Conservation (phyloP, 2,888 invertebrate genomes). For the Belgica antarctica region DNA sequence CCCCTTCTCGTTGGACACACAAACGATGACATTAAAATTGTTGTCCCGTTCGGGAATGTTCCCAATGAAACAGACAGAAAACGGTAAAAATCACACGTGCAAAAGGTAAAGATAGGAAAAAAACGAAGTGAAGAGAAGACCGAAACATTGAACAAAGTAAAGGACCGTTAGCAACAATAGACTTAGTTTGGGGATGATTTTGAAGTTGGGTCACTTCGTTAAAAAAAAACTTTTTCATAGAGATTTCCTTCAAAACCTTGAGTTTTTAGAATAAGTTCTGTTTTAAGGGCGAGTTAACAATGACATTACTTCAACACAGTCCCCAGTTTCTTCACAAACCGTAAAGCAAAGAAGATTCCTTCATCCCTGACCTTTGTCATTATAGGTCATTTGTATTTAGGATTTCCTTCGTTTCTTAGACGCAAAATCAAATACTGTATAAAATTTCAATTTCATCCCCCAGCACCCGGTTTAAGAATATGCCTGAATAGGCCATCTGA, state of each 20-base stretch:
- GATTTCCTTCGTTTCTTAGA: constrained; percentile 34
- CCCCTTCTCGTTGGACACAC: constrained; percentile 19
- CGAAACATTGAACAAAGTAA: background rate
- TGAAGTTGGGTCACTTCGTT: background rate
- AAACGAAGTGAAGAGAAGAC: too few species aligned
- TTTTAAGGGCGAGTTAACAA: too few species aligned
- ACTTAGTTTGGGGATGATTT: background rate
- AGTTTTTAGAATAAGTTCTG: too few species aligned
- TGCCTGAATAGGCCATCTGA: background rate
- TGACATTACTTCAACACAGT: background rate
- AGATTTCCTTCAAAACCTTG: background rate
- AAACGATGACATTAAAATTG: background rate
- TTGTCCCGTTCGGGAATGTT: constrained; percentile 34
- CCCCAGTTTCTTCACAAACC: background rate
- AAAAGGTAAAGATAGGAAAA: constrained; percentile 33
- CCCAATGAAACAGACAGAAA: constrained; percentile 15
- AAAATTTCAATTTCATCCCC: constrained; percentile 32
- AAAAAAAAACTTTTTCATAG: background rate
- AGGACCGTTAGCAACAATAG: constrained; percentile 40
- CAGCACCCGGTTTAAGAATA: background rate
- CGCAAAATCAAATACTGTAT: constrained; percentile 26
- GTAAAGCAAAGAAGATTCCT: constrained; percentile 20
- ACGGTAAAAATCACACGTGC: constrained; percentile 42
- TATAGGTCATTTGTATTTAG: constrained; percentile 41
- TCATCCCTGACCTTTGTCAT: constrained; percentile 40